A percentile compares a stretch with the other conserved stretches of the same genome.
Evolutionary conservation across 2,113 vertebrate species (phyloP).

Genomic region (Melanocharis versteri): DNA sequence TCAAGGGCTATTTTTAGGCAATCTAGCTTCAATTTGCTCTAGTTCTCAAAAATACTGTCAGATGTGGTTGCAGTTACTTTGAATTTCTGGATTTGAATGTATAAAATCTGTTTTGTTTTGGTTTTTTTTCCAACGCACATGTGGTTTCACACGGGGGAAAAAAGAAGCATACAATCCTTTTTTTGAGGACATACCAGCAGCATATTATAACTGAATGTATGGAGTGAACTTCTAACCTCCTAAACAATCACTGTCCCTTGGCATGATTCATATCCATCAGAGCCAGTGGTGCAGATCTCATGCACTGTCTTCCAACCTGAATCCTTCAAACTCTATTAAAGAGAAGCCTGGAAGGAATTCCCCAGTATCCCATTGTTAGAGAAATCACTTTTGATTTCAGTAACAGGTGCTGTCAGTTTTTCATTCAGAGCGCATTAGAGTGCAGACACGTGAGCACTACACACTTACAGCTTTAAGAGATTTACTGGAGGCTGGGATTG

Average conservation of each 20-base stretch:
- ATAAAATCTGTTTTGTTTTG: neutral
- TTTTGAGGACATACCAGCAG: neutral
- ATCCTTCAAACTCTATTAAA: constrained; percentile 47
- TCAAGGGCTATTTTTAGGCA: constrained; percentile 10
- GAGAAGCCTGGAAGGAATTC: constrained; percentile 24
- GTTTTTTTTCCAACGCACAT: neutral
- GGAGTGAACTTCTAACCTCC: constrained; percentile 41
- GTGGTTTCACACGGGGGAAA: neutral
- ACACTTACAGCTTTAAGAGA: neutral
- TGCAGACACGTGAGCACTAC: neutral
- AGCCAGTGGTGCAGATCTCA: constrained; percentile 5
- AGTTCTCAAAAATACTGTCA: neutral
- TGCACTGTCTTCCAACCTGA: constrained; percentile 27
- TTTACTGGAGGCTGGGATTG: neutral
- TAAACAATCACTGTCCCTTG: constrained; percentile 22
- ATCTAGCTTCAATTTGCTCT: neutral
- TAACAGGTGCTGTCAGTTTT: constrained; percentile 46
- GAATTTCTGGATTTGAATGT: neutral
- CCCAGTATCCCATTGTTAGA: constrained; percentile 1
- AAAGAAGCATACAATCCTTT: neutral
- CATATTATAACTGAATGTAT: neutral
- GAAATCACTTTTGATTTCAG: constrained; percentile 44
- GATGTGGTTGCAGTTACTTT: neutral
- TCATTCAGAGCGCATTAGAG: neutral
- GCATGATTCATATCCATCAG: constrained; percentile 11